phyloP scores from a whole-genome alignment of 2,888 invertebrate species.

The Unio pictorum region DNA sequence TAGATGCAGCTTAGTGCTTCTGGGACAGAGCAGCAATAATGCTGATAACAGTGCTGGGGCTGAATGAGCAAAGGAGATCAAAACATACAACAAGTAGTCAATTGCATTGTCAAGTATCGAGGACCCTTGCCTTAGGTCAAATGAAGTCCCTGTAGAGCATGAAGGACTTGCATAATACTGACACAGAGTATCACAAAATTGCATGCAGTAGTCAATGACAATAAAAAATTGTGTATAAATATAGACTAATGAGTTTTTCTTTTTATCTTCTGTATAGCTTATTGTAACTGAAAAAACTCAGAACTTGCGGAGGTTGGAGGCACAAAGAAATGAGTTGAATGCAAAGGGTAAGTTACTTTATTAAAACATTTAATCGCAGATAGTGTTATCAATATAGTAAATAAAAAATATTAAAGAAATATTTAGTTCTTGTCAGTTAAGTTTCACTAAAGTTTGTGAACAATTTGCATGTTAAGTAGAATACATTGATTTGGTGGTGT shows the following conservation, averaged over 20 bases:
- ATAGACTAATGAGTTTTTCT: neutral
- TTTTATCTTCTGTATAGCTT: conserved; percentile 73
- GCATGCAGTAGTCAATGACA: neutral
- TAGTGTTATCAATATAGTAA: neutral
- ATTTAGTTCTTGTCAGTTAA: too few relatives aligned
- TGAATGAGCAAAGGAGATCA: too few relatives aligned
- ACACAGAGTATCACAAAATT: neutral
- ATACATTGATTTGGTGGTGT: too few relatives aligned
- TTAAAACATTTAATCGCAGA: neutral
- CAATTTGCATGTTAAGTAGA: too few relatives aligned
- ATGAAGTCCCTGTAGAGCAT: neutral
- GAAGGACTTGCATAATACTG: neutral
- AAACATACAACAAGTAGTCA: too few relatives aligned
- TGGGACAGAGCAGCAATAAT: too few relatives aligned
- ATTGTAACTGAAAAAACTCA: conserved; percentile 98
- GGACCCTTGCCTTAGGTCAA: too few relatives aligned
- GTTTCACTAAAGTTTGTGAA: too few relatives aligned
- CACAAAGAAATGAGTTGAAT: conserved; percentile 98
- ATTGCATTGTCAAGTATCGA: too few relatives aligned
- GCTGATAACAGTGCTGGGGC: too few relatives aligned
- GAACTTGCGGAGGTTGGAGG: conserved; percentile 95
- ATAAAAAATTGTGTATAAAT: neutral
- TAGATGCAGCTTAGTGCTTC: too few relatives aligned
- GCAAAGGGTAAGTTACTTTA: conserved; percentile 83
- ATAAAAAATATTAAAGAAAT: neutral